Evolutionary conservation across 2,113 vertebrate genomes (phyloP).

Genomic region (Ovis canadensis): DNA sequence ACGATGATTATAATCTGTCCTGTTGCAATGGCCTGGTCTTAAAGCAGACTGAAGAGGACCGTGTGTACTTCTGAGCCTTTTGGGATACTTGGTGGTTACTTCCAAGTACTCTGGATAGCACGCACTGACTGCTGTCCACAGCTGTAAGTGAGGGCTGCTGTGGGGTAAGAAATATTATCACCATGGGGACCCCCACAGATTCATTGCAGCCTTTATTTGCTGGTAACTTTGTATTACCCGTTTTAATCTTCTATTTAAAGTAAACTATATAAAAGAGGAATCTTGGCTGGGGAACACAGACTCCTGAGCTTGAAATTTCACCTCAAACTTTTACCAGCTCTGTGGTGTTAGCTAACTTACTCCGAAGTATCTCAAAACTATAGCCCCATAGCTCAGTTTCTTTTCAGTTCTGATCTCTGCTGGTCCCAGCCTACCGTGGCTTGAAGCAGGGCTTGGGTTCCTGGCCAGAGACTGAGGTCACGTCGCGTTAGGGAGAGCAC

Average conservation of each 20-base stretch:
- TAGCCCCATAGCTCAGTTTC: neutral
- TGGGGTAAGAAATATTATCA: neutral
- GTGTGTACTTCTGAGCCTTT: neutral
- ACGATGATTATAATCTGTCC: neutral
- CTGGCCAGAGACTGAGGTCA: neutral
- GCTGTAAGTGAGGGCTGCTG: neutral
- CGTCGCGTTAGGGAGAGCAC: neutral
- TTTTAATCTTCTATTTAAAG: neutral
- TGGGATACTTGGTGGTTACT: neutral
- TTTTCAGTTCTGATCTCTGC: neutral
- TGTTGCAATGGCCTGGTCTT: neutral
- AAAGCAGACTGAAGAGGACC: neutral
- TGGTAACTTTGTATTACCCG: neutral
- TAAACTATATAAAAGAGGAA: neutral
- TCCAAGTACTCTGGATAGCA: neutral
- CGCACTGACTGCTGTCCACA: neutral
- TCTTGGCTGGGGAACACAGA: neutral
- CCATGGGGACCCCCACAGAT: neutral
- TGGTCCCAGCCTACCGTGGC: neutral
- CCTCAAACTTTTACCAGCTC: neutral
- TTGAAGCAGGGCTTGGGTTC: neutral
- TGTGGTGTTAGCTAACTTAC: neutral
- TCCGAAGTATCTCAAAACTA: neutral
- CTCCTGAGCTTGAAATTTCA: neutral
- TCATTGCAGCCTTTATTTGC: neutral